Conservation (phyloP, 2,113 vertebrate species). For the Todiramphus saurophagus region DNA sequence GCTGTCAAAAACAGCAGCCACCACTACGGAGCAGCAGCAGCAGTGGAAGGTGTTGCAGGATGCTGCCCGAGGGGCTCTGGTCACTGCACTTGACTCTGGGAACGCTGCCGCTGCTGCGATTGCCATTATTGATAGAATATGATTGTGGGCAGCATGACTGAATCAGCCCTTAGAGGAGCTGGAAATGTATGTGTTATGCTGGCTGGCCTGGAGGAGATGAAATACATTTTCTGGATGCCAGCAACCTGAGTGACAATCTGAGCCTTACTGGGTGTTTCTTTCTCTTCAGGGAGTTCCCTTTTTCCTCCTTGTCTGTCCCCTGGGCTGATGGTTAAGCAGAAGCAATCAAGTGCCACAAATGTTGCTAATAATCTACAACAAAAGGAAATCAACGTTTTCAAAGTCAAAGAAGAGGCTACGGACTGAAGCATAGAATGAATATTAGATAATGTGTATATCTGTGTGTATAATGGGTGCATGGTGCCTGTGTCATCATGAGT, state of each 20-base stretch:
- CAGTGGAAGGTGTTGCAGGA: not conserved
- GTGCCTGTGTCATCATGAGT: not conserved
- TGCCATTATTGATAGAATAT: not conserved
- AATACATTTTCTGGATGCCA: not conserved
- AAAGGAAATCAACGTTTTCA: not conserved
- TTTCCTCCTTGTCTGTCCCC: not conserved
- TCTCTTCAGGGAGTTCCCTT: not conserved
- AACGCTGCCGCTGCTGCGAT: not conserved
- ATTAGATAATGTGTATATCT: not conserved
- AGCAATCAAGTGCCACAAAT: not conserved
- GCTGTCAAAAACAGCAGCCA: not conserved
- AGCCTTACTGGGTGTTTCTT: not conserved
- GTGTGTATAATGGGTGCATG: not conserved
- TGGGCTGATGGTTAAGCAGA: not conserved
- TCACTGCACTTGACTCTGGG: not conserved
- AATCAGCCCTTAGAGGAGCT: not conserved
- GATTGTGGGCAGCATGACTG: not conserved
- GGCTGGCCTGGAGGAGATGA: not conserved
- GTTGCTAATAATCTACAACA: not conserved
- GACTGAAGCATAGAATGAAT: not conserved
- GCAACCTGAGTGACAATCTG: not conserved
- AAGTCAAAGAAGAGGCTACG: not conserved
- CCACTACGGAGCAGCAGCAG: not conserved
- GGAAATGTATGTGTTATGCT: not conserved
- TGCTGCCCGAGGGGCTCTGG: not conserved